Evolutionary conservation across 2,797 vertebrate species (phyloP).

Genomic region (Myiotriccus ornatus): DNA sequence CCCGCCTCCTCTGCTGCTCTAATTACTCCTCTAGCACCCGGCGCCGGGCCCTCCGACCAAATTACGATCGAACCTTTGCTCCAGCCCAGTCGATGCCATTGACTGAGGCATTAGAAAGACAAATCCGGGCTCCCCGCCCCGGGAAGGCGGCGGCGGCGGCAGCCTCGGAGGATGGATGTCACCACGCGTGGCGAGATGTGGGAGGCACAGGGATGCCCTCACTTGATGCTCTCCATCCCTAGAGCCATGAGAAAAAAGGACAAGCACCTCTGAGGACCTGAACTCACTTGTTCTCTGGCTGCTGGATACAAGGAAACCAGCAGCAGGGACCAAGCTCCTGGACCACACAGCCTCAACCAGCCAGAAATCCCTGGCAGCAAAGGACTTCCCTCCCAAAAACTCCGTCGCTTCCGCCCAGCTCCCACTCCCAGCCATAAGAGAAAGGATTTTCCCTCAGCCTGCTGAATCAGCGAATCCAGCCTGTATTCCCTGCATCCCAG

Average conservation of each 20-base stretch:
- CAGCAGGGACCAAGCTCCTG: neutral
- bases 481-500: neutral
- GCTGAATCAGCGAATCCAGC: constrained; percentile 13
- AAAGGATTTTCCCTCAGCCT: neutral
- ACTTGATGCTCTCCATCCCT: neutral
- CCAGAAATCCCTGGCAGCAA: neutral
- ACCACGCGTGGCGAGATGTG: fast-evolving
- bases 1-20: constrained; percentile 31
- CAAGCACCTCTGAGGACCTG: fast-evolving
- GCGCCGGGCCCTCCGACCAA: constrained; percentile 54
- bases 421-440: neutral
- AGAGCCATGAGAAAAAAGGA: fast-evolving
- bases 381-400: neutral
- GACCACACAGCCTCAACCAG: neutral
- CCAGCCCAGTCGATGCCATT: constrained; percentile 67
- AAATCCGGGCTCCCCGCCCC: constrained; percentile 31
- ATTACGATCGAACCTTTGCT: constrained; percentile 71
- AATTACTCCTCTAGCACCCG: constrained; percentile 69
- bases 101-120: constrained; percentile 62
- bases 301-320: fast-evolving
- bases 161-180: neutral
- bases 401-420: neutral
- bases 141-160: neutral
- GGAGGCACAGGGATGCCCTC: neutral
- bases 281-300: fast-evolving